A percentile compares a stretch with the other conserved stretches of the same genome.
Evolutionary conservation across 2,113 vertebrate species (phyloP).

Genomic region (Ginglymostoma cirratum): DNA sequence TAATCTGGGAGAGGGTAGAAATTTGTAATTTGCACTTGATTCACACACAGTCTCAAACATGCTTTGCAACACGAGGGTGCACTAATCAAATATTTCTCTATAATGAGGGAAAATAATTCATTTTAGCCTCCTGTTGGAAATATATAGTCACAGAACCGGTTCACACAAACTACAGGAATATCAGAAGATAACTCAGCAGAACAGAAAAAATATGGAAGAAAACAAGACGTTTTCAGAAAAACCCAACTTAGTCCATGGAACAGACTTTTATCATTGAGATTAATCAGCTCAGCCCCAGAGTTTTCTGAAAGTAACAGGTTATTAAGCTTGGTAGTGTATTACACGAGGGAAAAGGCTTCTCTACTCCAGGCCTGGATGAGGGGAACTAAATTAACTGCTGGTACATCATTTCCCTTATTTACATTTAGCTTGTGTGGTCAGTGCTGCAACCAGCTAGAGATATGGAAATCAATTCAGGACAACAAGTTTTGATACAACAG

Average conservation of each 20-base stretch:
- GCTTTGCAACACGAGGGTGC: not conserved
- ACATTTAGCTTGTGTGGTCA: conserved; percentile 9
- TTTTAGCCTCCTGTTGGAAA: not conserved
- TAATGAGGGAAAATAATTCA: not conserved
- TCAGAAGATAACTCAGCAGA: too few relatives aligned
- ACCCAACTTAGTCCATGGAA: too few relatives aligned
- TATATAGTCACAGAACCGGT: not conserved
- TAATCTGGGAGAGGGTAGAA: too few relatives aligned
- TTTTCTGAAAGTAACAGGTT: not conserved
- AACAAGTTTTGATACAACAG: not conserved
- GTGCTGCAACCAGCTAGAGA: not conserved
- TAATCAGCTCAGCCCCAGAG: not conserved
- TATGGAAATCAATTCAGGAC: not conserved
- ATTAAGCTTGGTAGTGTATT: not conserved
- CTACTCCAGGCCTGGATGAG: not conserved
- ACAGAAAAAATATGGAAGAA: not conserved
- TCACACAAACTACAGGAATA: not conserved
- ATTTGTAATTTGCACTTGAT: too few relatives aligned
- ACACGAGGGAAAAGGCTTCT: not conserved
- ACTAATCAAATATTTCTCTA: not conserved
- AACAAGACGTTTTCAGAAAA: not conserved
- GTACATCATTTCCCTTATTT: not conserved
- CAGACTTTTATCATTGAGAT: not conserved
- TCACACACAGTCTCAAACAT: too few relatives aligned
- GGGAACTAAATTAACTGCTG: not conserved